These are phyloP conservation scores for Sebastes diploproa DNA, from an alignment of 2,797 vertebrate genomes.

Conservation along the genomic window DNA sequence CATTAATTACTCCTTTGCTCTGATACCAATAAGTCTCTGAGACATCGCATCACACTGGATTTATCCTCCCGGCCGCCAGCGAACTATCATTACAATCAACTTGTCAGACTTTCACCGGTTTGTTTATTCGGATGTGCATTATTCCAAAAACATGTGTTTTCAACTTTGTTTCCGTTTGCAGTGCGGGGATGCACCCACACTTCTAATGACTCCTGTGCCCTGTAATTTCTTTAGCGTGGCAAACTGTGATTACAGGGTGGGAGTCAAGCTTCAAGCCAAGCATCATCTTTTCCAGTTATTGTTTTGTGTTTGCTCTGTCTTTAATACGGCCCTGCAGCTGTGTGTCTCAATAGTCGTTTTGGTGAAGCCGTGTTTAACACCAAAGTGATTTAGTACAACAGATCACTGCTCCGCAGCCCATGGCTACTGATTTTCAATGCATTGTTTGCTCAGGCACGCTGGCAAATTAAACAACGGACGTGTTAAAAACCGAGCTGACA, in stretches of 20 bases:
- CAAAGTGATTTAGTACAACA: conserved; percentile 52
- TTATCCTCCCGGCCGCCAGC: conserved; percentile 31
- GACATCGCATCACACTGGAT: conserved; percentile 49
- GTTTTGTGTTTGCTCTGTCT: conserved; percentile 67
- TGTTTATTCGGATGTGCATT: conserved; percentile 74
- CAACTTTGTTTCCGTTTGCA: conserved; percentile 68
- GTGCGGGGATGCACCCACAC: conserved; percentile 47
- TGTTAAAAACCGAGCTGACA: conserved; percentile 15
- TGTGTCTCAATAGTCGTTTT: conserved; percentile 48
- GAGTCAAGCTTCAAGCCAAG: conserved; percentile 59
- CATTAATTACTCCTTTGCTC: conserved; percentile 69
- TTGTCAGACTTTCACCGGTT: conserved; percentile 68
- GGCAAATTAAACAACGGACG: conserved; percentile 33
- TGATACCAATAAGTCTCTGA: conserved; percentile 44
- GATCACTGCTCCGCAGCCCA: conserved; percentile 9
- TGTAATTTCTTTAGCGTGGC: conserved; percentile 81
- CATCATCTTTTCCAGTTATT: conserved; percentile 78
- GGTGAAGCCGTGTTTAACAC: conserved; percentile 61
- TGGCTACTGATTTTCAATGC: conserved; percentile 39
- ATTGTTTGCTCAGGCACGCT: conserved; percentile 37
- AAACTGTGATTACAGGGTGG: conserved; percentile 83
- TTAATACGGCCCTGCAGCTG: conserved; percentile 70
- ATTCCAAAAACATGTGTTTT: conserved; percentile 75
- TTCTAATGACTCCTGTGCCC: conserved; percentile 74
- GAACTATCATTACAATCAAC: conserved; percentile 76